Conservation (phyloP, 2,888 invertebrate species). For the Chymomyza procnemis region DNA sequence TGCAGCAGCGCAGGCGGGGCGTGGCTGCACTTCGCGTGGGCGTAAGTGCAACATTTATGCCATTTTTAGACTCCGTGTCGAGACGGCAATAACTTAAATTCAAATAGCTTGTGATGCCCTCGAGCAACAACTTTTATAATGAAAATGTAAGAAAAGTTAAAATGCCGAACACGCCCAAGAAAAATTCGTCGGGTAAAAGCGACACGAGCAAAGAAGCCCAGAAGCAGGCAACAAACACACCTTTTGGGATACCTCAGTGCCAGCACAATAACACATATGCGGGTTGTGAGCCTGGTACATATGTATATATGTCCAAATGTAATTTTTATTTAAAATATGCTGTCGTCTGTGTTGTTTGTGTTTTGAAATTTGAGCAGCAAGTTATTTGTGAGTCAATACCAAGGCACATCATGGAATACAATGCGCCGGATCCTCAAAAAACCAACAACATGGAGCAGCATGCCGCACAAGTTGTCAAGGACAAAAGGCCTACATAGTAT, state of each 20-base stretch:
- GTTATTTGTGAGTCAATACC: conserved; percentile 7
- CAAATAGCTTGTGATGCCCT: conserved; percentile 20
- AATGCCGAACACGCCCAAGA: conserved; percentile 49
- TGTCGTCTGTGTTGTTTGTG: conserved; percentile 10
- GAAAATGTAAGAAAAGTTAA: conserved; percentile 45
- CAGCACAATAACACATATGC: conserved; percentile 37
- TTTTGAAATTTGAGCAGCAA: conserved; percentile 31
- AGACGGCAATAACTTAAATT: conserved; percentile 23
- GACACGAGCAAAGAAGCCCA: not conserved
- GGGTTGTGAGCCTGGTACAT: not conserved
- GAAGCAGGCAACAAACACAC: conserved; percentile 16
- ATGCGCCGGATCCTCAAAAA: not conserved
- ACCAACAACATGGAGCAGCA: conserved; percentile 6
- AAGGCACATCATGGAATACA: not conserved
- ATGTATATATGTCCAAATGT: not conserved
- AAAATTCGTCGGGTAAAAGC: not conserved
- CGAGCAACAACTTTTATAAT: conserved; percentile 26
- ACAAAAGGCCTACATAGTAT: conserved; percentile 18
- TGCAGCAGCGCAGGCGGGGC: conserved; percentile 1
- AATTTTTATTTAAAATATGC: not conserved
- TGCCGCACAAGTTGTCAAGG: conserved; percentile 41
- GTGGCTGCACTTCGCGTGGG: conserved; percentile 27
- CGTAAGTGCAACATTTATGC: conserved; percentile 38
- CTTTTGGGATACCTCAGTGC: not conserved
- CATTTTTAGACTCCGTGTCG: conserved; percentile 12